A percentile compares a stretch with the other conserved stretches of the same genome.
Conservation (phyloP, 1,140 invertebrate species). For the Drosophila sproati region DNA sequence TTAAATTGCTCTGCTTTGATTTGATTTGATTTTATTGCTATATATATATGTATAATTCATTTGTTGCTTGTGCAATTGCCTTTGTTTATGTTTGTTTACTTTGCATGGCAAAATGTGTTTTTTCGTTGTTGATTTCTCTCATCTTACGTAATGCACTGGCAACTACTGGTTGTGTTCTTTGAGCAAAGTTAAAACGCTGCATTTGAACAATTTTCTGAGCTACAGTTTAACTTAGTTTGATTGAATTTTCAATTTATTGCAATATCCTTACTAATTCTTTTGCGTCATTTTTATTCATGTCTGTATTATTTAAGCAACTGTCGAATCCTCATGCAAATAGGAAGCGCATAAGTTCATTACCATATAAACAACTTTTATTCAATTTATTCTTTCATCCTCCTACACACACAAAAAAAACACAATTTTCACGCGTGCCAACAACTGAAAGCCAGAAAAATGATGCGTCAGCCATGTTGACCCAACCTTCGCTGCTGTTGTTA, state of each 20-base stretch:
- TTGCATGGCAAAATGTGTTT: slow-evolving; percentile 3
- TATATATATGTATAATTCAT: slow-evolving; percentile 30
- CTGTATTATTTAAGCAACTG: slow-evolving; percentile 19
- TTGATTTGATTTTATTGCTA: slow-evolving; percentile 43
- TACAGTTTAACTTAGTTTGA: neutral
- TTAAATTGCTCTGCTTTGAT: slow-evolving; percentile 43
- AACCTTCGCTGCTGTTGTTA: slow-evolving; percentile 9
- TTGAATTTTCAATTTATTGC: neutral
- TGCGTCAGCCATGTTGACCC: slow-evolving; percentile 30
- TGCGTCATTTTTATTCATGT: slow-evolving; percentile 22
- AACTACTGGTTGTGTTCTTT: neutral
- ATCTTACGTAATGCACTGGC: slow-evolving; percentile 59
- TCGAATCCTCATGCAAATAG: slow-evolving; percentile 52
- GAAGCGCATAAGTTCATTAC: slow-evolving; percentile 50
- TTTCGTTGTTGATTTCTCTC: neutral
- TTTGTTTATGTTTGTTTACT: slow-evolving; percentile 28
- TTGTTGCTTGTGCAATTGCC: slow-evolving; percentile 29
- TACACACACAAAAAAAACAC: slow-evolving; percentile 27
- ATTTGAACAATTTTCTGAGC: slow-evolving; percentile 21
- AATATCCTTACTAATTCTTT: slow-evolving; percentile 2
- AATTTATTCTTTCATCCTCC: slow-evolving; percentile 8
- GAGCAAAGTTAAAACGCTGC: too few relatives aligned
- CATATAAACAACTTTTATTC: slow-evolving; percentile 66
- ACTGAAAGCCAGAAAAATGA: slow-evolving; percentile 24
- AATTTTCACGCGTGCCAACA: slow-evolving; percentile 64